Evolutionary conservation across 2,888 invertebrate species (phyloP).

Genomic region (Ariolimax columbianus): DNA sequence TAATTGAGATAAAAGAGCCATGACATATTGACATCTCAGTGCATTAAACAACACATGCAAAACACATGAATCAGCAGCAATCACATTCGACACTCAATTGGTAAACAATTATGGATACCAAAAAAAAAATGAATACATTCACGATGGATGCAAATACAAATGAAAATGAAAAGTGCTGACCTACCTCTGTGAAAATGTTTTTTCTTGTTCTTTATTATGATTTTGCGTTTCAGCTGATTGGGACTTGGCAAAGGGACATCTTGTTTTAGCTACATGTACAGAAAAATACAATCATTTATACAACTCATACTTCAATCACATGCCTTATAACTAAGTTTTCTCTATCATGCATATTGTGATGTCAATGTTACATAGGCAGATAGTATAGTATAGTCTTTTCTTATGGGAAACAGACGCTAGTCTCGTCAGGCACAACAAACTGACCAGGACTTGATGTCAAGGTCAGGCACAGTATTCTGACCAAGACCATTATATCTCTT

Average conservation of each 20-base stretch:
- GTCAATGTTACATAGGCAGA: too few species aligned
- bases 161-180: background rate
- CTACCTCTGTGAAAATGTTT: constrained; percentile 74
- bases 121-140: background rate
- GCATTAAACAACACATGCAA: background rate
- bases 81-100: background rate
- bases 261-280: constrained; percentile 81
- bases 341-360: too few species aligned
- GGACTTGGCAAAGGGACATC: constrained; percentile 92
- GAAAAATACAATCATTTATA: background rate
- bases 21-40: background rate
- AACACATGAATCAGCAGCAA: background rate
- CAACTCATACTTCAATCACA: too few species aligned
- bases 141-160: background rate
- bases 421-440: too few species aligned
- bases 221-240: constrained; percentile 89
- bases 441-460: too few species aligned
- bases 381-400: too few species aligned
- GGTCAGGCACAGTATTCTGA: too few species aligned
- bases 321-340: too few species aligned
- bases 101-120: background rate
- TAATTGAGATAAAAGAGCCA: too few species aligned
- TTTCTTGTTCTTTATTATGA: constrained; percentile 95
- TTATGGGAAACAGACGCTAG: too few species aligned
- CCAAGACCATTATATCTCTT: too few species aligned